A percentile compares a stretch with the other conserved stretches of the same genome.
phyloP scores from a whole-genome alignment of 2,888 invertebrate species.

The Pimpla rufipes region DNA sequence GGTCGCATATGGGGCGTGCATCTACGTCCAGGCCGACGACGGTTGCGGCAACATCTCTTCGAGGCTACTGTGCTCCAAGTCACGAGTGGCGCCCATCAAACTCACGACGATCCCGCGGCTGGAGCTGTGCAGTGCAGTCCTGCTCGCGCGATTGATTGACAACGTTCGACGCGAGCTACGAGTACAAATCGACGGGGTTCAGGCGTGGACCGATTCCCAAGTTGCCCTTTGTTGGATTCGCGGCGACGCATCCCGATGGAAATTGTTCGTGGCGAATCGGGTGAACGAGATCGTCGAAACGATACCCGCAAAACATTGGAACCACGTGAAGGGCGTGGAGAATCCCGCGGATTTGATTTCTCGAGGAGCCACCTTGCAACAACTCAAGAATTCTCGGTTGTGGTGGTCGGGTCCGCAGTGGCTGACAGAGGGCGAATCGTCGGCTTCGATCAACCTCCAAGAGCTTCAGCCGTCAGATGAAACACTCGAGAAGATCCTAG shows the following conservation, averaged over 20 bases:
- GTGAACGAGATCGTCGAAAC: not conserved
- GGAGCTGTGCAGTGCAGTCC: not conserved
- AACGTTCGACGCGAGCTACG: too few species aligned
- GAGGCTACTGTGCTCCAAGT: not conserved
- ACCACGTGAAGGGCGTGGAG: constrained; percentile 1
- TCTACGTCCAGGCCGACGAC: not conserved
- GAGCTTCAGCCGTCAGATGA: not conserved
- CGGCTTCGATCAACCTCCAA: too few species aligned
- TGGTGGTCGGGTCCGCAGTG: constrained; percentile 1
- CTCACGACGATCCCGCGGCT: not conserved
- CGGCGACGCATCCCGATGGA: constrained; percentile 5
- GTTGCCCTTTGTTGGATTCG: not conserved
- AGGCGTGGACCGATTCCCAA: not conserved
- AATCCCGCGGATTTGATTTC: constrained; percentile 20
- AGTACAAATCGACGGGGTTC: not conserved
- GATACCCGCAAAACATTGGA: not conserved
- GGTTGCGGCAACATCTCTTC: not conserved
- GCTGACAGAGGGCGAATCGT: not conserved
- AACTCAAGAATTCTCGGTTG: not conserved
- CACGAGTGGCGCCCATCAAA: not conserved
- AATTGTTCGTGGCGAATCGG: constrained; percentile 6
- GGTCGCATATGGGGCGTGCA: not conserved
- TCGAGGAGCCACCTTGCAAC: not conserved
- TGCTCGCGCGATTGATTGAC: not conserved
- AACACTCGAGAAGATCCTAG: not conserved